Percentiles rank a stretch among this genome's conserved stretches.
phyloP scores from a whole-genome alignment of 2,888 invertebrate species.

The Aspidiotus destructor region DNA sequence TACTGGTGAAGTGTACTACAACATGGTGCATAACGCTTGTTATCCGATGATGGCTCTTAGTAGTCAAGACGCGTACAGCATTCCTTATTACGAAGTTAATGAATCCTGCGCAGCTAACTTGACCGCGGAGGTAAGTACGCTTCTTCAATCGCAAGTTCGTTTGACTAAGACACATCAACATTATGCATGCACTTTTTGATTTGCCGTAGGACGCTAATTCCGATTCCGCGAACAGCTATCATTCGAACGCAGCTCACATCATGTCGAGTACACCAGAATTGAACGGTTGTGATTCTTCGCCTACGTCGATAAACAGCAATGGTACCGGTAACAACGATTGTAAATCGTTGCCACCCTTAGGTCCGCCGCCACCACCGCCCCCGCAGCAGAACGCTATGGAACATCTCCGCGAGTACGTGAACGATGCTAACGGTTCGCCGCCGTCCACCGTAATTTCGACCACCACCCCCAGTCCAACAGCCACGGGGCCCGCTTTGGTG shows the following conservation, averaged over 20 bases:
- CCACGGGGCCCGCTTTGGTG: background rate
- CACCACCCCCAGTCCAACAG: background rate
- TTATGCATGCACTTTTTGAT: background rate
- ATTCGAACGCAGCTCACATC: background rate
- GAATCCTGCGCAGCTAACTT: constrained; percentile 15
- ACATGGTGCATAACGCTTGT: constrained; percentile 16
- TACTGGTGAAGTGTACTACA: constrained; percentile 27
- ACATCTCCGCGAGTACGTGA: background rate
- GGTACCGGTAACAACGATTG: background rate
- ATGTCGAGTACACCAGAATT: background rate
- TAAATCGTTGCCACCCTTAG: background rate
- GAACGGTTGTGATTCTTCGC: background rate
- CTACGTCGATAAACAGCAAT: background rate
- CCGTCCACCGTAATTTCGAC: background rate
- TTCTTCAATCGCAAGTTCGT: too few species aligned
- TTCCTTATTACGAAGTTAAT: constrained; percentile 22
- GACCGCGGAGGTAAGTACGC: constrained; percentile 14
- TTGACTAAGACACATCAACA: too few species aligned
- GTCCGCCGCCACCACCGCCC: background rate
- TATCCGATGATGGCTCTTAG: constrained; percentile 27
- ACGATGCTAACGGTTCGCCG: background rate
- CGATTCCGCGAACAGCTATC: background rate
- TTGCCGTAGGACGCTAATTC: background rate
- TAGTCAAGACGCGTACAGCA: constrained; percentile 22
- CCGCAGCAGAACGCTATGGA: background rate